Evolutionary conservation across 2,888 invertebrate species (phyloP), one percentile per base, ranked within the genome.

Genomic region (Lycocerus yunnanus): DNA sequence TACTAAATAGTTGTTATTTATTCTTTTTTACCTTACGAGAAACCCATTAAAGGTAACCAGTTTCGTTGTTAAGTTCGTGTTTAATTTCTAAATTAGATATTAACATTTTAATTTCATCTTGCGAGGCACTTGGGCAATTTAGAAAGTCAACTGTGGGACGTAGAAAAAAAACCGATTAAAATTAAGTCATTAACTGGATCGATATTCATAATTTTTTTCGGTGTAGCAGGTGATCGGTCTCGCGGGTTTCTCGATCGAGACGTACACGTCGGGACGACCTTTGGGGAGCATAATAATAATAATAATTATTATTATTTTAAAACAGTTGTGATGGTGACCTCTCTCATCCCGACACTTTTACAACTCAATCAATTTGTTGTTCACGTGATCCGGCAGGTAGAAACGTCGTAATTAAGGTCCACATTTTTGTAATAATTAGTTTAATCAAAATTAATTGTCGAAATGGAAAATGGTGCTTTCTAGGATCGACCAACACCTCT

Each of bases 401-500:
- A 43, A n/a, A 8, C 43, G 43, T n/a, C 43, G 43, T 43, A 43
- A 43, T 43, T 43, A 43, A 43, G 43, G 43, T 43, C 2, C n/a
- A 43, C 43, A 43, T 43, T n/a, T 43, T 16, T 60, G 10, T 24
- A 24, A n/a, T 69, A 69, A 69, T 69, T 69, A 71, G 66, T 15
- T n/a, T 71, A 74, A 74, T 74, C 67, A 76, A 73, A 76, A 71
- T 73, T 76, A 68, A 76, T 76, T 76, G 71, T 65, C 73, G 74
- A 76, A 76, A 74, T 76, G 67, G 63, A 74, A 74, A 74, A 74
- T 66, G 14, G 66, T 43, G 43, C 43, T n/a, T 43, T 43, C 43
- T 43, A 43, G 43, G n/a, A n/a, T 27, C 58, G 65, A 24, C 66
- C 72, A 69, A 68, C 73, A 73, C 73, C 76, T 68, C 66, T 66